Evolutionary conservation across 2,888 invertebrate genomes (phyloP).

Genomic region (Colletes collaris): DNA sequence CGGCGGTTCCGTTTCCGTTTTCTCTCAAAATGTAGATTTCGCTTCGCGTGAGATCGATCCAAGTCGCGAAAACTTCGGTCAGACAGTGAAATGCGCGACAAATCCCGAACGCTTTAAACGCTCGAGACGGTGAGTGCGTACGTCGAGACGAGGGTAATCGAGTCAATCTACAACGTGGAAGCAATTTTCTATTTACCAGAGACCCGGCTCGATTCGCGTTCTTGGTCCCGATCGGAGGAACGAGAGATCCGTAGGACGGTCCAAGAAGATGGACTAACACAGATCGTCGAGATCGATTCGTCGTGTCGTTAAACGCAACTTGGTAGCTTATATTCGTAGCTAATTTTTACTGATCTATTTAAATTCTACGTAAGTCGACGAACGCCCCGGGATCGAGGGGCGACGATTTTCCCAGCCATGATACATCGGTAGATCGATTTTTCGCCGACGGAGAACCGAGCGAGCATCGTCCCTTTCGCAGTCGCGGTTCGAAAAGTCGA

Average conservation of each 20-base stretch:
- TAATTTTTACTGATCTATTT: conserved; percentile 52
- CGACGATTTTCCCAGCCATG: too few relatives aligned
- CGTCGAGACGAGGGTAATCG: too few relatives aligned
- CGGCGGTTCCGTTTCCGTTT: conserved; percentile 1
- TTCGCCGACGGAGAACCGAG: not conserved
- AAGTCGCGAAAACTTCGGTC: not conserved
- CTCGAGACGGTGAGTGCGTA: too few relatives aligned
- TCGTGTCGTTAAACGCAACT: conserved; percentile 36
- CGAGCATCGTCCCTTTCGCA: not conserved
- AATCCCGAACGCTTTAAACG: too few relatives aligned
- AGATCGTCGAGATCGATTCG: not conserved
- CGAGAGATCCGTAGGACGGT: too few relatives aligned
- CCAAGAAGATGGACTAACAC: too few relatives aligned
- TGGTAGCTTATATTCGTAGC: conserved; percentile 69
- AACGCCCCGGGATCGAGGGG: not conserved
- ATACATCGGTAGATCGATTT: not conserved
- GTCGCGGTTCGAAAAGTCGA: conserved; percentile 66
- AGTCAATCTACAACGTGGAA: too few relatives aligned
- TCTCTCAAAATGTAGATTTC: conserved; percentile 58
- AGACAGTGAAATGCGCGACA: not conserved
- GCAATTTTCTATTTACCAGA: too few relatives aligned
- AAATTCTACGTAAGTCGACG: conserved; percentile 18
- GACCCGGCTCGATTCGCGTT: too few relatives aligned
- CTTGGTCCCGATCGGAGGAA: too few relatives aligned
- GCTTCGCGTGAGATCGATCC: not conserved